phyloP scores from a whole-genome alignment of 2,797 vertebrate species.

The Lindbergichthys nudifrons region DNA sequence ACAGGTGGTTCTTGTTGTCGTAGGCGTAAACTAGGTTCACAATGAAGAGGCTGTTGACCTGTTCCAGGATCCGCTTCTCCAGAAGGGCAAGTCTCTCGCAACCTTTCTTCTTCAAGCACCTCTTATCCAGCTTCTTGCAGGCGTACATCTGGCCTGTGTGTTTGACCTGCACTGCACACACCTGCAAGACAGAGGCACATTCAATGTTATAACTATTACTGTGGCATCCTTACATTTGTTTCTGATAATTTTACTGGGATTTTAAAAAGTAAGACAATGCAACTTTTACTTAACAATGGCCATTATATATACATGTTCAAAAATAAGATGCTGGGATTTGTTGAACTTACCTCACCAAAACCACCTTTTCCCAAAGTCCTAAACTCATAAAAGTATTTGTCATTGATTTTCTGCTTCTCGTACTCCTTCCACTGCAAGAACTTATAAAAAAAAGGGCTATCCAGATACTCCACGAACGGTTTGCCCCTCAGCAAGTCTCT shows the following conservation, averaged over 20 bases:
- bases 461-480: conserved; percentile 88
- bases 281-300: background rate
- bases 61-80: conserved; percentile 94
- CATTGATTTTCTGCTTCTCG: conserved; percentile 86
- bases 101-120: conserved; percentile 90
- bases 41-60: conserved; percentile 90
- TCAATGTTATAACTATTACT: background rate
- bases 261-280: background rate
- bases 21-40: conserved; percentile 92
- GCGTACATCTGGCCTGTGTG: conserved; percentile 95
- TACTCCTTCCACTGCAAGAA: conserved; percentile 92
- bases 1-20: conserved; percentile 90
- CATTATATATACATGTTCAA: background rate
- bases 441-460: conserved; percentile 86
- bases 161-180: conserved; percentile 93
- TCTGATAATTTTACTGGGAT: background rate
- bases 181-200: conserved; percentile 77
- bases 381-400: conserved; percentile 91
- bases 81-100: conserved; percentile 90
- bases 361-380: conserved; percentile 91
- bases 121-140: conserved; percentile 95
- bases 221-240: background rate
- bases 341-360: conserved; percentile 90
- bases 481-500: conserved; percentile 84
- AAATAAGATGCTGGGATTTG: background rate